These are phyloP conservation scores for Eurytoma adleriae DNA, from an alignment of 2,888 invertebrate genomes.

Conservation along the genomic window DNA sequence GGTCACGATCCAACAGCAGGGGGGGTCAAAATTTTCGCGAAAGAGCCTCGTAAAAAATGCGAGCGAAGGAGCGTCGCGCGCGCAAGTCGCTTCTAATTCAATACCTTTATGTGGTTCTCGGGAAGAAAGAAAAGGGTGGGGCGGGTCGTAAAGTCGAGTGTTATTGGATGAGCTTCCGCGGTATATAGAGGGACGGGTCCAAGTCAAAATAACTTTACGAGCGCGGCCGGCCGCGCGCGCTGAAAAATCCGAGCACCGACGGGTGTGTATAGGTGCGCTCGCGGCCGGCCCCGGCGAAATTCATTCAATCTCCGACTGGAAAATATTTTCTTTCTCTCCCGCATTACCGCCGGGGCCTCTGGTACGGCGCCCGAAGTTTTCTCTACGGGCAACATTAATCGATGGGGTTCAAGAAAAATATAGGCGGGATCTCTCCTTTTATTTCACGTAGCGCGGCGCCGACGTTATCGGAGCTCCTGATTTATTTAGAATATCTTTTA, in stretches of 20 bases:
- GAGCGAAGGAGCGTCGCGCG: background rate
- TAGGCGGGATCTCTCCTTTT: too few species aligned
- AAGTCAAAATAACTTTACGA: slow-evolving; percentile 59
- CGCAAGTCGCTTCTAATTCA: slow-evolving; percentile 56
- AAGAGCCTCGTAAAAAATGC: background rate
- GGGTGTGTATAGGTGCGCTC: background rate
- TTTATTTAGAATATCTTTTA: too few species aligned
- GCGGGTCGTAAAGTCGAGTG: slow-evolving; percentile 59
- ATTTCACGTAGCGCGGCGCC: too few species aligned
- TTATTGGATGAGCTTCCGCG: slow-evolving; percentile 56
- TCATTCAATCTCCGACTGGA: slow-evolving; percentile 43
- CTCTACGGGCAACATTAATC: too few species aligned
- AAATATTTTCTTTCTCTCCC: slow-evolving; percentile 38
- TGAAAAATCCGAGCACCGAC: slow-evolving; percentile 6
- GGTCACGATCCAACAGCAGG: background rate
- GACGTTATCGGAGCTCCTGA: too few species aligned
- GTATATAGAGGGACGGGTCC: slow-evolving; percentile 29
- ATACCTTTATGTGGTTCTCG: slow-evolving; percentile 52
- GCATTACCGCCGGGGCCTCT: background rate
- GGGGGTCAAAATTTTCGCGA: background rate
- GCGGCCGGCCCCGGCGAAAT: slow-evolving; percentile 18
- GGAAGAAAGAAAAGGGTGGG: background rate
- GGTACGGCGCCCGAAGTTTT: too few species aligned
- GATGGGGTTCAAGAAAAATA: too few species aligned
- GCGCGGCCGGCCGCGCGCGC: slow-evolving; percentile 23